Evolutionary conservation across 2,113 vertebrate species (phyloP), one percentile per base, ranked within the genome.

Genomic region (Mionectes macconnelli): DNA sequence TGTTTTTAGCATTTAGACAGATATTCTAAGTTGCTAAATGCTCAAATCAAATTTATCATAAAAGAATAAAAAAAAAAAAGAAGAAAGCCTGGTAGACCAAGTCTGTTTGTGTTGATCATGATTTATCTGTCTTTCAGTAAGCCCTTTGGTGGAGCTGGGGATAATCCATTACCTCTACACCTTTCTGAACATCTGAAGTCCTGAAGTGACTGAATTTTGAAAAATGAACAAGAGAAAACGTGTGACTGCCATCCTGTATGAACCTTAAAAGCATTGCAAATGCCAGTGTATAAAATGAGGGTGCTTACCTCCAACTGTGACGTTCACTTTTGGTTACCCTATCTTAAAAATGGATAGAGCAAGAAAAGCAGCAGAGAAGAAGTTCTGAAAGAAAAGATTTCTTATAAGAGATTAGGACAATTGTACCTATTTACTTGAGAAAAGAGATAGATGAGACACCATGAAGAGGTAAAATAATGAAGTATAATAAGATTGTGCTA

Each of bases 101-200:
- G 39, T 73, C 78, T 91, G n/a, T 76, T 93, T 85, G 87, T 95
- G 59, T 50, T 95, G 59, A 83, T 73, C n/a, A 8, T 77, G 91
- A 96, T 89, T 89, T 94, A 87, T 94, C 33, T 82, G 2, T 85
- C 62, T 69, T 93, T 82, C 87, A 89, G 74, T 85, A 68, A 85
- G 74, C 31, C 74, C 67, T 93, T 89, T 91, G 69, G 87, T 85
- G 69, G 49, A 85, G 10, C 45, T 93, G 45, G 28, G 33, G 27
- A 35, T 83, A 85, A 94, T 93, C 70, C 25, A 87, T 95, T 96
- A 66, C 39, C 42, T 86, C 50, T 70, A 19, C 23, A 77, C 45
- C 87, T 60, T 91, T 79, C 50, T 47, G 74, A 91, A 93, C 28
- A 91, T 91, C 75, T 82, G 35, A 95, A 91, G 60, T 90, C 73